Evolutionary conservation across 2,113 vertebrate genomes (phyloP).

Genomic region (Arvicanthis niloticus): DNA sequence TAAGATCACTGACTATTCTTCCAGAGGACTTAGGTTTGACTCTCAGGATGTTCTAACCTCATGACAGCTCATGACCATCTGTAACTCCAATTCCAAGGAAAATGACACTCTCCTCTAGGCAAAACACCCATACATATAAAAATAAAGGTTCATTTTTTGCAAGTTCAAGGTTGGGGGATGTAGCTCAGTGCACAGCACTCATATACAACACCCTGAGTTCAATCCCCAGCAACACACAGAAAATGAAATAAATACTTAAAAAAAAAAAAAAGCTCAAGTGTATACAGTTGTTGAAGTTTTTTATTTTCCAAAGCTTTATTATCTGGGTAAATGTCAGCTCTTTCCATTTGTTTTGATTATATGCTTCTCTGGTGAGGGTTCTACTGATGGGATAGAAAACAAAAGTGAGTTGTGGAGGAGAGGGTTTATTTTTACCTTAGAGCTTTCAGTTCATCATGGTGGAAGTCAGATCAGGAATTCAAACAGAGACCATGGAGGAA

Average conservation of each 20-base stretch:
- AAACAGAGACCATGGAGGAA: not conserved
- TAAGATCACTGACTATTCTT: not conserved
- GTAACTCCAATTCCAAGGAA: not conserved
- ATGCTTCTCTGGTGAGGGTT: not conserved
- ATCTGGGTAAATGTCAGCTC: not conserved
- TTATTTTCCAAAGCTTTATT: not conserved
- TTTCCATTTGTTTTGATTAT: not conserved
- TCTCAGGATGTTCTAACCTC: not conserved
- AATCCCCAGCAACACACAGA: not conserved
- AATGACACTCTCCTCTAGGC: not conserved
- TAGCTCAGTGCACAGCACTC: not conserved
- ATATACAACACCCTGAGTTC: not conserved
- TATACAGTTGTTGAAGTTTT: not conserved
- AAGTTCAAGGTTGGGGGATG: not conserved
- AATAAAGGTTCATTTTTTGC: not conserved
- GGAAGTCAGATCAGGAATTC: not conserved
- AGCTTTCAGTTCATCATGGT: not conserved
- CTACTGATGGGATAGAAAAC: not conserved
- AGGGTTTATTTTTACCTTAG: not conserved
- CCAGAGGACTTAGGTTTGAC: not conserved
- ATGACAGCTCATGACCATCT: not conserved
- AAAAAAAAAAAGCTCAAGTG: not conserved
- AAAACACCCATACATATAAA: not conserved
- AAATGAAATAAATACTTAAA: not conserved
- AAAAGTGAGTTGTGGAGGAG: not conserved